phyloP scores from a whole-genome alignment of 1,140 invertebrate species.

The Ooceraea biroi region DNA sequence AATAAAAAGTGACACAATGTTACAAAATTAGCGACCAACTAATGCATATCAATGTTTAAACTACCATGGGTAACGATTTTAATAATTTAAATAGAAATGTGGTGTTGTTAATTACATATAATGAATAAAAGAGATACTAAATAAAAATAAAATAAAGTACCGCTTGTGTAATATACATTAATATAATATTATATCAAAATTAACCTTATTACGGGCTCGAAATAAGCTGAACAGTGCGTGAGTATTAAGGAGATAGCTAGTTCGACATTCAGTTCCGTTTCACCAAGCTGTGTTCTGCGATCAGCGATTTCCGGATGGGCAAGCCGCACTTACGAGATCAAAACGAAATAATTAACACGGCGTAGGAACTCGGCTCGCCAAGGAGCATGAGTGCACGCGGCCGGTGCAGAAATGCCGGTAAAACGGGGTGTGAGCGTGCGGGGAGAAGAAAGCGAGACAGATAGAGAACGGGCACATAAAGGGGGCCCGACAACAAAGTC shows the following conservation, averaged over 20 bases:
- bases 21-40: too few relatives aligned
- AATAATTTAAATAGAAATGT: too few relatives aligned
- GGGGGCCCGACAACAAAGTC: constrained; percentile 84
- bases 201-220: too few relatives aligned
- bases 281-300: neutral
- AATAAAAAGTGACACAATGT: too few relatives aligned
- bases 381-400: constrained; percentile 63
- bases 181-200: too few relatives aligned
- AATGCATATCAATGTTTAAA: too few relatives aligned
- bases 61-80: too few relatives aligned
- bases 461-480: constrained; percentile 77
- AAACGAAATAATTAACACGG: constrained; percentile 78
- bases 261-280: neutral
- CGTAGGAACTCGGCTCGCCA: constrained; percentile 67
- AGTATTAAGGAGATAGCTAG: neutral
- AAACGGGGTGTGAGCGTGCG: constrained; percentile 54
- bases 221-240: too few relatives aligned
- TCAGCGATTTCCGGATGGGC: constrained; percentile 17
- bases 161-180: too few relatives aligned
- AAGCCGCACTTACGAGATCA: constrained; percentile 72
- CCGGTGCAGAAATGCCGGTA: constrained; percentile 24
- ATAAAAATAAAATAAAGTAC: too few relatives aligned
- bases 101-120: too few relatives aligned
- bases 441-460: constrained; percentile 58
- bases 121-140: too few relatives aligned